phyloP scores from a whole-genome alignment of 2,113 vertebrate species.

The Cottus gobio region DNA sequence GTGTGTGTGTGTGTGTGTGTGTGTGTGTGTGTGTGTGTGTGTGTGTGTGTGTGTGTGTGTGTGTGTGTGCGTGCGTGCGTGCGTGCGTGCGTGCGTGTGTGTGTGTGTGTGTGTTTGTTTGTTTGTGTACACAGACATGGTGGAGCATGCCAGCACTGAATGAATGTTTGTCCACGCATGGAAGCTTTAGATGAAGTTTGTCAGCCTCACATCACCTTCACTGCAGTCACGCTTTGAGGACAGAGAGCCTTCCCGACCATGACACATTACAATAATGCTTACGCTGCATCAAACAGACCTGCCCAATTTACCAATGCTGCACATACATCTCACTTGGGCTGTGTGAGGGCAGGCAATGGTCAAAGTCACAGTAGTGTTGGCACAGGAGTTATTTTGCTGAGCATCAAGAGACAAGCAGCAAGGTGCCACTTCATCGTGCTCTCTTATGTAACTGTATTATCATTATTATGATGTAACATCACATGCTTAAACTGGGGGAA shows the following conservation, averaged over 20 bases:
- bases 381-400: conserved; percentile 37
- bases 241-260: conserved; percentile 58
- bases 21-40: neutral
- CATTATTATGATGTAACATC: conserved; percentile 6
- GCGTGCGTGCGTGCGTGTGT: neutral
- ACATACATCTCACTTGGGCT: conserved; percentile 61
- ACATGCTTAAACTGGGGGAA: neutral
- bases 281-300: conserved; percentile 70
- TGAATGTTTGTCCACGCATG: conserved; percentile 11
- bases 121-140: neutral
- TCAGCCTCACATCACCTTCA: conserved; percentile 50
- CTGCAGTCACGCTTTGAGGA: conserved; percentile 47
- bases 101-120: neutral
- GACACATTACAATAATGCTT: conserved; percentile 72
- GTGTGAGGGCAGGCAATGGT: conserved; percentile 41
- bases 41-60: neutral
- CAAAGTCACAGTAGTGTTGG: conserved; percentile 55
- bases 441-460: conserved; percentile 26
- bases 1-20: neutral
- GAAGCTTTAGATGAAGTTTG: conserved; percentile 23
- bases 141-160: neutral
- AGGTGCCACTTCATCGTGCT: conserved; percentile 20
- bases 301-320: conserved; percentile 51
- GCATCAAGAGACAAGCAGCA: neutral
- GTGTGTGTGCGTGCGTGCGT: neutral